Base-by-base conservation (phyloP, 1,140 invertebrate genomes). In the Plutomurus gul region DNA sequence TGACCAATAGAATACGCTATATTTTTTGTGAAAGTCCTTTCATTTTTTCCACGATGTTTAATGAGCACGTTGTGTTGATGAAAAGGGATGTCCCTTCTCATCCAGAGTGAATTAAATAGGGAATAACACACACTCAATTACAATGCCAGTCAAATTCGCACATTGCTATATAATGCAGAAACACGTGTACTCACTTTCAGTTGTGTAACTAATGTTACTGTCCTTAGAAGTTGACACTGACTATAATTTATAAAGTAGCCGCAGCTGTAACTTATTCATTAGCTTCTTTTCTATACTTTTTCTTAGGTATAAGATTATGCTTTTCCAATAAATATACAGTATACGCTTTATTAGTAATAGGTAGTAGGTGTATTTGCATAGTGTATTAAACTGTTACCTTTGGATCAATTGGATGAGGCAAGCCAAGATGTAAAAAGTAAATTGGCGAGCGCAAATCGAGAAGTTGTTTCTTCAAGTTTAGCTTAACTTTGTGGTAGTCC, bases 331-430 rank as follows among this genome's bases (percentile, higher is more conserved):
- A 43, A 43, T 43, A 3, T 43, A 43, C 39, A n/a, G n/a, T n/a
- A n/a, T n/a, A n/a, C n/a, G n/a, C n/a, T n/a, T n/a, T n/a, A n/a
- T n/a, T n/a, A n/a, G n/a, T n/a, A n/a, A n/a, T n/a, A n/a, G n/a
- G n/a, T n/a, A n/a, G n/a, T n/a, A n/a, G n/a, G n/a, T n/a, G n/a
- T n/a, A n/a, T n/a, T n/a, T n/a, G n/a, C n/a, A n/a, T n/a, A n/a
- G n/a, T n/a, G n/a, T n/a, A n/a, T n/a, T n/a, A n/a, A n/a, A n/a
- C n/a, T n/a, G n/a, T 56, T 56, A 80, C 81, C 39, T 95, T 92
- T 8, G 93, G 92, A 85, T 96, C 90, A 2, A 95, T 91, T 1
- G 90, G 88, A 85, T 96, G 93, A 0, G 93, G 93, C 16, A 95
- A 87, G 1, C 92, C 90, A 18, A 96, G 85, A 77, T 91, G 90